Percentiles rank a stretch among this genome's conserved stretches.
phyloP scores from a whole-genome alignment of 2,797 vertebrate species.

The Trachops cirrhosus region DNA sequence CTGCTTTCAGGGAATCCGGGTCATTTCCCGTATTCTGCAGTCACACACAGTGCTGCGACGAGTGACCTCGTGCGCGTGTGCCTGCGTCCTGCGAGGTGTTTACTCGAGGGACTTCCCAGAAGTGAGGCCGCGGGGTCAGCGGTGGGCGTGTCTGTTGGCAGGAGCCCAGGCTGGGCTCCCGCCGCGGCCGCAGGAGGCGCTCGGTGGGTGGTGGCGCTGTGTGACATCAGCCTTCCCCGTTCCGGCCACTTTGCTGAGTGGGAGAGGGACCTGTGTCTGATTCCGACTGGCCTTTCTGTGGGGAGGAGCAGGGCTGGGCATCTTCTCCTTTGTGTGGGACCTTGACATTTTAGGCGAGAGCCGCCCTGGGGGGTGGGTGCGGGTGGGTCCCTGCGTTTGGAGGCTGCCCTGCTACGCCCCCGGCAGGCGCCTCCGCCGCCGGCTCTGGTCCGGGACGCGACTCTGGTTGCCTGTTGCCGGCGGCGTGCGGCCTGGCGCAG shows the following conservation, averaged over 20 bases:
- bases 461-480: not conserved
- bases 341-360: not conserved
- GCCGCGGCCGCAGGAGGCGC: too few species aligned
- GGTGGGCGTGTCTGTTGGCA: too few species aligned
- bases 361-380: accelerated
- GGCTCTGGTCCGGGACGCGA: accelerated
- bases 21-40: too few species aligned
- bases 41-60: too few species aligned
- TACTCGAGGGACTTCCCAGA: too few species aligned
- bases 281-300: not conserved
- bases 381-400: too few species aligned
- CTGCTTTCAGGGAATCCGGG: too few species aligned
- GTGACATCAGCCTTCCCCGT: not conserved
- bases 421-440: accelerated
- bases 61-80: too few species aligned
- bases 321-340: too few species aligned
- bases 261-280: accelerated
- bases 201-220: accelerated
- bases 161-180: too few species aligned
- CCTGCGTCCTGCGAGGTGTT: too few species aligned
- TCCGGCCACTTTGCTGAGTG: accelerated
- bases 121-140: too few species aligned
- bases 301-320: not conserved
- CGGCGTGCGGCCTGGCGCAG: accelerated
- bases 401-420: not conserved